Base-by-base conservation (phyloP, 2,797 vertebrate genomes). In the Selene dorsalis region DNA sequence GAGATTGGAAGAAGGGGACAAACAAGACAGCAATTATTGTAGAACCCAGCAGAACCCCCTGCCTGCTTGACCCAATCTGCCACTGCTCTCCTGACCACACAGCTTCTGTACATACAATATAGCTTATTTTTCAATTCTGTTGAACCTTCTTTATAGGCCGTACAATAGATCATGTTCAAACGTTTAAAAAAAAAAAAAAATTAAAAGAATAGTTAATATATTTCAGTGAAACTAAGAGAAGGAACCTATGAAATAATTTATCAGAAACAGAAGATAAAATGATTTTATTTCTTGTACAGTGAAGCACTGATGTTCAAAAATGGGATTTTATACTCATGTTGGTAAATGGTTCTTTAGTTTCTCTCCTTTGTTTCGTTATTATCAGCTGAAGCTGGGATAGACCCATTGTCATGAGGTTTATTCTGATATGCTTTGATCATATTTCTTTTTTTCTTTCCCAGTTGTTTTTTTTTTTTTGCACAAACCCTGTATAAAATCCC, bases 61-160 rank as follows among this genome's bases (percentile, higher is more conserved):
- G 82, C 78, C 80, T 82, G 88, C 83, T 84, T 80, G 83, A 89
- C 75, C 86, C 75, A 84, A 69, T 88, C 85, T 88, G 63, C 87
- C 87, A 86, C 83, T 78, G 79, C 87, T 89, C 88, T 91, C 84
- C 81, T 77, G 78, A 91, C 78, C 87, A 92, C 82, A 85, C 83
- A 89, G 91, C 90, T 90, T 83, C 85, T 94, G 94, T 95, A 95
- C 91, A 95, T 94, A 95, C 84, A 90, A 94, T 94, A 95, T 93
- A 95, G 93, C 93, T 94, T 94, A 95, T 95, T 95, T 95, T 95
- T 95, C 82, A 94, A 94, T 94, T 95, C 69, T 92, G 92, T 95
- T 94, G 50, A 89, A 88, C 88, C 81, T 93, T 94, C 92, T 93
- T 94, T 94, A 89, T 92, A 93, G 91, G 86, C 79, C 82, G 65